Percentiles rank a stretch among this genome's conserved stretches.
phyloP scores from a whole-genome alignment of 2,797 vertebrate species.

The Gallinago stenura region DNA sequence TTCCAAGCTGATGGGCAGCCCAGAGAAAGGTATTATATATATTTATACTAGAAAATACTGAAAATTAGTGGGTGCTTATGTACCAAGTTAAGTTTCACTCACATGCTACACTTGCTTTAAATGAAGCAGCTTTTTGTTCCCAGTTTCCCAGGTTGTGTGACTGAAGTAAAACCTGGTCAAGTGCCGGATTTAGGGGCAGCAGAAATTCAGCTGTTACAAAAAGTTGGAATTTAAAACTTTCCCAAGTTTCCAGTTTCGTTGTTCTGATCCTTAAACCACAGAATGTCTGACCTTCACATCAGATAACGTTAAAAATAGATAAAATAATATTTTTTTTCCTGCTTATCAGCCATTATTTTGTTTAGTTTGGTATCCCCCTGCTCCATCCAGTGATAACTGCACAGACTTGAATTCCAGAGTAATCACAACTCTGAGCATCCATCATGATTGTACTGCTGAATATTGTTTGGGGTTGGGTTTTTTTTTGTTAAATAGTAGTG shows the following conservation, averaged over 20 bases:
- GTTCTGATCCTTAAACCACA: background rate
- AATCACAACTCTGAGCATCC: background rate
- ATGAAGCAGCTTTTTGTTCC: conserved; percentile 3
- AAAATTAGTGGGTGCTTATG: conserved; percentile 43
- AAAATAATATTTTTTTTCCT: background rate
- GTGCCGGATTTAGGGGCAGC: background rate
- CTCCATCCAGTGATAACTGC: background rate
- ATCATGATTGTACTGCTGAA: background rate
- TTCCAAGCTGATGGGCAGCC: background rate
- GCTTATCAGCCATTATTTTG: background rate
- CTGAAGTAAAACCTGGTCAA: background rate
- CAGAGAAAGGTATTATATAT: background rate
- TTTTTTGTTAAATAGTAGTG: background rate
- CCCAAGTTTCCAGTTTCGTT: background rate
- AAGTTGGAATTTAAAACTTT: background rate
- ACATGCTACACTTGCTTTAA: conserved; percentile 55
- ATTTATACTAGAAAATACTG: conserved; percentile 30
- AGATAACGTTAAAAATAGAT: conserved; percentile 28
- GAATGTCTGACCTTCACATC: background rate
- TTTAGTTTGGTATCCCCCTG: background rate
- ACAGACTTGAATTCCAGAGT: background rate
- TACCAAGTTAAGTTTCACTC: conserved; percentile 32
- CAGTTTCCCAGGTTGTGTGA: background rate
- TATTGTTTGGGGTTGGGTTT: background rate
- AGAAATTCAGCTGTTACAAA: background rate